Base-by-base conservation (phyloP, 1,140 invertebrate genomes). In the Plectrocnemia conspersa region DNA sequence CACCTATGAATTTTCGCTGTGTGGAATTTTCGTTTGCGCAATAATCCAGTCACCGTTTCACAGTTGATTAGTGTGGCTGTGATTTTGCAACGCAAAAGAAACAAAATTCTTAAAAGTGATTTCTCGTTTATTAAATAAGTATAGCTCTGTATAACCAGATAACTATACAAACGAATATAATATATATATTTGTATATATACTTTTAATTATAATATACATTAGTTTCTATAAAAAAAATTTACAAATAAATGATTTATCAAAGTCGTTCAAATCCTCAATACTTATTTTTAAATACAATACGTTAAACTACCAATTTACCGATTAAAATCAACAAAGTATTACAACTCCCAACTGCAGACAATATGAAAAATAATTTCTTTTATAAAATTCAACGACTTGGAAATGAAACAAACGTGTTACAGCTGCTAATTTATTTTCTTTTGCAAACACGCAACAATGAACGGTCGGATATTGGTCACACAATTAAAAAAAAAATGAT, bases 301-400 rank as follows among this genome's bases (percentile, higher is more conserved):
- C 49, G 33, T 54, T 56, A 60, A 35, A 45, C 48, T 56, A 52
- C 56, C 52, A 60, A 60, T n/a, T n/a, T n/a, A n/a, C n/a, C 58
- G 56, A 60, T 60, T 56, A 56, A 60, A 60, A 52, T 60, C 58
- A 60, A 60, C 58, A 60, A 60, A 54, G 50, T 60, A 59, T 58
- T 41, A 42, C 45, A 52, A 53, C 48, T 56, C 56, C 52, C 53
- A 56, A 35, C 15, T 25, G 22, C 16, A 24, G 27, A 29, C 27
- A 29, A 29, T n/a, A n/a, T n/a, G n/a, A n/a, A n/a, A n/a, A n/a
- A n/a, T n/a, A n/a, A n/a, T n/a, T n/a, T n/a, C n/a, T n/a, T n/a
- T n/a, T n/a, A n/a, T n/a, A n/a, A 32, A 32, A 32, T 32, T 32
- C 7, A 32, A 32, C 7, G 7, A 32, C n/a, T 32, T 32, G 27